These are phyloP conservation scores for Alloscopus bannaensis DNA, from an alignment of 2,888 invertebrate genomes.

Conservation along the genomic window DNA sequence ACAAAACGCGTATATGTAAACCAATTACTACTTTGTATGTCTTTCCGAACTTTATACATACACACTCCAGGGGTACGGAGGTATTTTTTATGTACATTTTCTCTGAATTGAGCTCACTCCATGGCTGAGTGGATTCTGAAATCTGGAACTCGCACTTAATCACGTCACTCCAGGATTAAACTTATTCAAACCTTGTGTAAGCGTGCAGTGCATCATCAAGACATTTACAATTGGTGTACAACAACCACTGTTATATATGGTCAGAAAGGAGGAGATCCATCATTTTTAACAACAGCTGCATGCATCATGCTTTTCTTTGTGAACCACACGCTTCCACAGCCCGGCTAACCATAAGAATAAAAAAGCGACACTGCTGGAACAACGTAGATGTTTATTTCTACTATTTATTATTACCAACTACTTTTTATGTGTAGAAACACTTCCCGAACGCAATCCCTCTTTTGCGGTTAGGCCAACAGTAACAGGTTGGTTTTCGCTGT, in stretches of 20 bases:
- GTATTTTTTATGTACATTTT: too few relatives aligned
- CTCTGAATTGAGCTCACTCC: too few relatives aligned
- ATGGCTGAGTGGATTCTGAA: too few relatives aligned
- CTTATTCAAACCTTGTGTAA: conserved; percentile 36
- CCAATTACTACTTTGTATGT: too few relatives aligned
- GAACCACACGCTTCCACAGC: conserved; percentile 18
- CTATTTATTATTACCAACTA: conserved; percentile 17
- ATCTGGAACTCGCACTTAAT: conserved; percentile 47
- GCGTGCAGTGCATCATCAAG: conserved; percentile 39
- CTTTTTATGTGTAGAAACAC: conserved; percentile 21
- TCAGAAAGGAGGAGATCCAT: conserved; percentile 50
- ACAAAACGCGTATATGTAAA: too few relatives aligned
- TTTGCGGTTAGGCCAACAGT: conserved; percentile 58
- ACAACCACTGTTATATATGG: conserved; percentile 26
- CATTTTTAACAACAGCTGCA: conserved; percentile 53
- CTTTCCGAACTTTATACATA: background rate
- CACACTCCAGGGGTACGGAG: too few relatives aligned
- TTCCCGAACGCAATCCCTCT: conserved; percentile 57
- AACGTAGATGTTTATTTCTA: conserved; percentile 34
- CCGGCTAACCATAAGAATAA: background rate
- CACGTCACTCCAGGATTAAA: conserved; percentile 53
- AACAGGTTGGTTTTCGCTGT: conserved; percentile 59
- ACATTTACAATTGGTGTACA: conserved; percentile 48
- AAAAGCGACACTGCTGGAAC: background rate
- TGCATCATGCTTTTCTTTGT: conserved; percentile 26